Evolutionary conservation across 2,888 invertebrate species (phyloP).

Genomic region (Entomobrya multifasciata): DNA sequence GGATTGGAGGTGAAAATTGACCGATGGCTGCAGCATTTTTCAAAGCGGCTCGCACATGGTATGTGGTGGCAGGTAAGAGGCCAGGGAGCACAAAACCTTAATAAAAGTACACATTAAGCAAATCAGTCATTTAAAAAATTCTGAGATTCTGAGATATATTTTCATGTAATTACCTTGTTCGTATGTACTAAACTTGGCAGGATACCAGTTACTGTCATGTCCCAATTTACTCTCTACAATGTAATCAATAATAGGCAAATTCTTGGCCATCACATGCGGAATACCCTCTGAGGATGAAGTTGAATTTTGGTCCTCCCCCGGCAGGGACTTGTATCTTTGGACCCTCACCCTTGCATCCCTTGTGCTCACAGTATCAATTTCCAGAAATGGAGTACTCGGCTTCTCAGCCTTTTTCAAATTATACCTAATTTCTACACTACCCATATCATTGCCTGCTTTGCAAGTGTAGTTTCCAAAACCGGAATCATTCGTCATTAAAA

Average conservation of each 20-base stretch:
- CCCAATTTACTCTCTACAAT: slow-evolving; percentile 70
- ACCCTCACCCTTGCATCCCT: slow-evolving; percentile 70
- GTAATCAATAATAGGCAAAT: slow-evolving; percentile 71
- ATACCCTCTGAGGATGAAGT: not conserved
- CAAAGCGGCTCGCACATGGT: slow-evolving; percentile 73
- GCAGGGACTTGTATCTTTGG: slow-evolving; percentile 63
- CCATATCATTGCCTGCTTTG: slow-evolving; percentile 63
- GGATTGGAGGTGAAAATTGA: slow-evolving; percentile 68
- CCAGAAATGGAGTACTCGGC: slow-evolving; percentile 72
- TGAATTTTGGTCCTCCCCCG: slow-evolving; percentile 52
- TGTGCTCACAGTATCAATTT: slow-evolving; percentile 68
- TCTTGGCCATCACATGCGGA: slow-evolving; percentile 45
- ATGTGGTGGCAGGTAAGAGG: slow-evolving; percentile 68
- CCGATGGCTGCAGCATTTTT: slow-evolving; percentile 68
- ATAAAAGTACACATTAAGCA: too few species aligned
- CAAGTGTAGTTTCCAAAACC: slow-evolving; percentile 73
- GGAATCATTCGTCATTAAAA: slow-evolving; percentile 57
- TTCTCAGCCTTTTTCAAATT: slow-evolving; percentile 65
- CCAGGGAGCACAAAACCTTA: slow-evolving; percentile 69
- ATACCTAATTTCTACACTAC: slow-evolving; percentile 64
- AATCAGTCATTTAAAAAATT: too few species aligned
- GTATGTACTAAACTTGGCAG: slow-evolving; percentile 66
- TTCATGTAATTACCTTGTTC: slow-evolving; percentile 57
- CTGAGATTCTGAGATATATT: too few species aligned
- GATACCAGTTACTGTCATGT: slow-evolving; percentile 67